phyloP scores from a whole-genome alignment of 2,888 invertebrate genomes.

The Macrophya annulata region DNA sequence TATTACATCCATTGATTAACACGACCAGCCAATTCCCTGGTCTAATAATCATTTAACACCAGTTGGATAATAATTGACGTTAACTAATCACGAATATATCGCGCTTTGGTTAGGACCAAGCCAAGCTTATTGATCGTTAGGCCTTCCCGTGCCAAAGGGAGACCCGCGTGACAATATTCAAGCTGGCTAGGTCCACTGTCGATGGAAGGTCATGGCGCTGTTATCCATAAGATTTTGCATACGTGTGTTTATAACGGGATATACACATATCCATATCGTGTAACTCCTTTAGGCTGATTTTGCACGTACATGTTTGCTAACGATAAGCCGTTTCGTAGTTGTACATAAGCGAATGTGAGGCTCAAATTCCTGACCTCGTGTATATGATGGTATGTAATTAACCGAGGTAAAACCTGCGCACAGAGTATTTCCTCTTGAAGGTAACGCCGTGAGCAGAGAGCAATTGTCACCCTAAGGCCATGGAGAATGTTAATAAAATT shows the following conservation, averaged over 20 bases:
- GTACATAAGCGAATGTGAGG: constrained; percentile 5
- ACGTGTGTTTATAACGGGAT: not conserved
- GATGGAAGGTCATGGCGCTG: not conserved
- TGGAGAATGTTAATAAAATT: not conserved
- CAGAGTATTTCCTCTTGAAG: not conserved
- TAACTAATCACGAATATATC: constrained; percentile 35
- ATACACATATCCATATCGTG: not conserved
- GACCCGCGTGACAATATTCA: constrained; percentile 8
- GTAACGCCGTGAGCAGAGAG: not conserved
- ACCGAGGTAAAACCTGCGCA: not conserved
- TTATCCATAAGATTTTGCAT: not conserved
- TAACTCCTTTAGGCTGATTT: not conserved
- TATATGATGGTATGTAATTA: constrained; percentile 13
- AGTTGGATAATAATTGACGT: constrained; percentile 1
- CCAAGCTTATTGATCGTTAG: constrained; percentile 34
- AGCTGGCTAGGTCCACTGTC: not conserved
- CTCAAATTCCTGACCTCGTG: constrained; percentile 4
- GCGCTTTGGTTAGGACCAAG: constrained; percentile 18
- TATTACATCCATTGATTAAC: not conserved
- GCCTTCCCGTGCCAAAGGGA: not conserved
- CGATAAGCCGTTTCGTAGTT: constrained; percentile 15
- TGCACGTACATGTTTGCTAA: not conserved
- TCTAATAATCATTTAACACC: not conserved
- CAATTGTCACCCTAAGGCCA: not conserved
- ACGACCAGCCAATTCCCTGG: not conserved